phyloP scores from a whole-genome alignment of 2,888 invertebrate species.

The Cetonia aurata region DNA sequence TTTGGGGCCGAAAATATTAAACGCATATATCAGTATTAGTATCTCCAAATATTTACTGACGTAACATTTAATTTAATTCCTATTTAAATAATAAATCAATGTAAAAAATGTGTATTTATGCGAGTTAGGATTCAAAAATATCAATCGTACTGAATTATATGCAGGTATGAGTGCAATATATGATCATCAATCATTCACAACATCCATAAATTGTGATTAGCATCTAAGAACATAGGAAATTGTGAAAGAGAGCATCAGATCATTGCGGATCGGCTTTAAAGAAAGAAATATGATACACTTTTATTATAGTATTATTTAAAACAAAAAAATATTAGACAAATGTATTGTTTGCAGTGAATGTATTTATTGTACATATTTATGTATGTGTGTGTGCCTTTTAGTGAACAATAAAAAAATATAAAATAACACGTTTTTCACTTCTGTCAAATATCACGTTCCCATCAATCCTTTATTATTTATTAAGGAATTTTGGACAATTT shows the following conservation, averaged over 20 bases:
- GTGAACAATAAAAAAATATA: slow-evolving; percentile 71
- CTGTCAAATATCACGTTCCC: background rate
- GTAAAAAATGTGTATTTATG: slow-evolving; percentile 46
- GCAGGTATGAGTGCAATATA: slow-evolving; percentile 36
- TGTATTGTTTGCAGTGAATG: slow-evolving; percentile 55
- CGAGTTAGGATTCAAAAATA: slow-evolving; percentile 25
- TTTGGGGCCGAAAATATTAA: background rate
- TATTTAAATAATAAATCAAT: slow-evolving; percentile 7
- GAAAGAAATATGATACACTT: slow-evolving; percentile 35
- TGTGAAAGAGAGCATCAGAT: slow-evolving; percentile 27
- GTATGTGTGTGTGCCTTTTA: slow-evolving; percentile 77
- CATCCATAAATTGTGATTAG: background rate
- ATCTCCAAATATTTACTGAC: slow-evolving; percentile 22
- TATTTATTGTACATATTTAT: slow-evolving; percentile 68
- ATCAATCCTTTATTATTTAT: too few relatives aligned
- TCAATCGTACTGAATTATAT: background rate
- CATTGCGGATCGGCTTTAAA: slow-evolving; percentile 38
- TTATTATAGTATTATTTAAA: slow-evolving; percentile 33
- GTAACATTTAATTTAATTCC: background rate
- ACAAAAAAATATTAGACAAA: slow-evolving; percentile 49
- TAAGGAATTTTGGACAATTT: too few relatives aligned
- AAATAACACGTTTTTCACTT: slow-evolving; percentile 24
- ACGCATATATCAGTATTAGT: background rate
- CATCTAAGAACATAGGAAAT: slow-evolving; percentile 27
- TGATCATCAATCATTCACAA: slow-evolving; percentile 48